Percentiles rank a stretch among this genome's conserved stretches.
phyloP scores from a whole-genome alignment of 1,140 invertebrate species.

The Caenorhabditis latens region DNA sequence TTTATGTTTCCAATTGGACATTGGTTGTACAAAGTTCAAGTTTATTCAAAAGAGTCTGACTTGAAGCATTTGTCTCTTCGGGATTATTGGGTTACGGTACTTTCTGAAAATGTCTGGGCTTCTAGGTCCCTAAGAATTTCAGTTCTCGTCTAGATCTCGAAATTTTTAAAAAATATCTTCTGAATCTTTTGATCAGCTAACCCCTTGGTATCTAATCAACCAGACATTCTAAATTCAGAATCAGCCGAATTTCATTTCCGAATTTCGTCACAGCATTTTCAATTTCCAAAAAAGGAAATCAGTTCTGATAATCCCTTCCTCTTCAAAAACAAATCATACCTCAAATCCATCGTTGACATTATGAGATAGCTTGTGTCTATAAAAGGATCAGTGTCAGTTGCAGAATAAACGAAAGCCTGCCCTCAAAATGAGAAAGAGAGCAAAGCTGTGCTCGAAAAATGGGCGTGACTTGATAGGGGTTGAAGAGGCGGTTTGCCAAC shows the following conservation, averaged over 20 bases:
- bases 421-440: constrained; percentile 26
- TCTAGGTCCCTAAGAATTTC: too few species aligned
- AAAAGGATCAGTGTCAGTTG: constrained; percentile 26
- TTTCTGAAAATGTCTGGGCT: too few species aligned
- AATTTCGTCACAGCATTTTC: neutral
- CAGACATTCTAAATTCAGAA: too few species aligned
- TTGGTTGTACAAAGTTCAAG: constrained; percentile 22
- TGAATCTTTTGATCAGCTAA: too few species aligned
- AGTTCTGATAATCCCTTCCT: too few species aligned
- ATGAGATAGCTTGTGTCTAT: neutral
- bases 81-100: too few species aligned
- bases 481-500: constrained; percentile 17
- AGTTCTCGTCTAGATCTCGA: too few species aligned
- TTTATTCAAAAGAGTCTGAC: neutral
- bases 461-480: neutral
- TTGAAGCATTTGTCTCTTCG: neutral
- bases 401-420: constrained; percentile 10
- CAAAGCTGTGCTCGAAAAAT: constrained; percentile 30
- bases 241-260: neutral
- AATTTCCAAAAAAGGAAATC: too few species aligned
- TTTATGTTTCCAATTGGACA: neutral
- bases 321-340: neutral
- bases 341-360: constrained; percentile 44
- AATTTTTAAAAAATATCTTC: too few species aligned
- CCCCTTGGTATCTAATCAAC: too few species aligned